A percentile compares a stretch with the other conserved stretches of the same genome.
These are phyloP conservation scores for Vimba vimba DNA, from an alignment of 2,113 vertebrate species.

Conservation along the genomic window DNA sequence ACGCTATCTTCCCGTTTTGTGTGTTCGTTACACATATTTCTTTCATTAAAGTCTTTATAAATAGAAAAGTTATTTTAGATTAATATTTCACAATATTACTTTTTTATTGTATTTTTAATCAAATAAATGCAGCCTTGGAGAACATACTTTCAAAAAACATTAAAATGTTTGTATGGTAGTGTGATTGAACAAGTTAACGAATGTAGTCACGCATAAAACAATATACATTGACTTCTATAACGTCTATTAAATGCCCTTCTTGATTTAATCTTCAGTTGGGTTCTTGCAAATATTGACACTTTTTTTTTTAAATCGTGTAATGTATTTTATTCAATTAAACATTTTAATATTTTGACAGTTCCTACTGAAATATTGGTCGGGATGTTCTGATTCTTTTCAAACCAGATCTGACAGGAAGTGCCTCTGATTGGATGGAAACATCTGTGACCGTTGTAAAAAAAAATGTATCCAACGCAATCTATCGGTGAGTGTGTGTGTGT, in stretches of 20 bases:
- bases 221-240: background rate
- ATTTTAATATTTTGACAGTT: background rate
- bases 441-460: slow-evolving; percentile 5
- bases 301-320: background rate
- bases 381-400: background rate
- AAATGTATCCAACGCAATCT: background rate
- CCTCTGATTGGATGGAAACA: background rate
- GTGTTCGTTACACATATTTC: background rate
- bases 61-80: background rate
- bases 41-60: background rate
- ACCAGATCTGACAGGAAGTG: background rate
- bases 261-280: background rate
- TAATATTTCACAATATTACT: background rate
- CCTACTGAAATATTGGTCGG: background rate
- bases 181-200: too few species aligned
- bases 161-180: background rate
- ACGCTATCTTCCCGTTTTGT: too few species aligned
- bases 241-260: background rate
- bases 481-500: slow-evolving; percentile 5
- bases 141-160: background rate
- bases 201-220: background rate
- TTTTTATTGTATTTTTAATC: background rate
- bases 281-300: background rate
- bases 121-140: background rate
- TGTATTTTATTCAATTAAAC: background rate